Base-by-base conservation (phyloP, 2,113 vertebrate species). In the Ochotona curzoniae region DNA sequence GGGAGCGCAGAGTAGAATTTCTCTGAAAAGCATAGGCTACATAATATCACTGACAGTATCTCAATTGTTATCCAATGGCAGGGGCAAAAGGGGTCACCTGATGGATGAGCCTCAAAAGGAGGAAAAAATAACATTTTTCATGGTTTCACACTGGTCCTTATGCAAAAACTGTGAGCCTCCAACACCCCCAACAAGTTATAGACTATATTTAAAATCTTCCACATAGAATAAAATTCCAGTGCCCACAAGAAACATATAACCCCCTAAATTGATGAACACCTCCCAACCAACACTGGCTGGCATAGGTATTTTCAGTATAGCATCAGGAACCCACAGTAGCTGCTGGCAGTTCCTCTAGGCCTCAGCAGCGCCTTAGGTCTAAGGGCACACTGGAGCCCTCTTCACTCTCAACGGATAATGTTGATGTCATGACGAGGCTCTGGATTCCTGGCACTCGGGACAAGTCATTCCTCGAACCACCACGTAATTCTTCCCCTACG, bases 291-390 rank as follows among this genome's bases (percentile, higher is more conserved):
- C 35, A 76, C 70, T 82, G 21, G 4, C 64, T 21, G 38, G 64
- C 32, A 70, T 71, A 87, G 51, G 7, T 92, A 91, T 83, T 84
- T 89, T 70, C 89, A 87, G 75, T 87, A 95, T 90, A 69, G n/a
- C 83, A 82, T 94, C 94, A 89, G 86, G 94, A 90, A 96, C 95
- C 85, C 91, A 85, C 28, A 64, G 0, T 86, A 82, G 90, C 89
- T 86, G 78, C 79, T 75, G 80, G 94, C 75, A 70, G 91, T 74
- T 95, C 89, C 91, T 96, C 95, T 97, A 97, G 96, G 96, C 96
- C 96, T 96, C 96, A 63, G 83, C 83, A 78, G 93, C 96, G 96
- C 96, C 96, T 87, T 76, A 47, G 96, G 87, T 89, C 12, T 30
- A 86, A 86, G 76, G 93, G 96, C 93, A 83, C 95, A 96, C 83